Evolutionary conservation across 2,797 vertebrate species (phyloP).

Genomic region (Trachops cirrhosus): DNA sequence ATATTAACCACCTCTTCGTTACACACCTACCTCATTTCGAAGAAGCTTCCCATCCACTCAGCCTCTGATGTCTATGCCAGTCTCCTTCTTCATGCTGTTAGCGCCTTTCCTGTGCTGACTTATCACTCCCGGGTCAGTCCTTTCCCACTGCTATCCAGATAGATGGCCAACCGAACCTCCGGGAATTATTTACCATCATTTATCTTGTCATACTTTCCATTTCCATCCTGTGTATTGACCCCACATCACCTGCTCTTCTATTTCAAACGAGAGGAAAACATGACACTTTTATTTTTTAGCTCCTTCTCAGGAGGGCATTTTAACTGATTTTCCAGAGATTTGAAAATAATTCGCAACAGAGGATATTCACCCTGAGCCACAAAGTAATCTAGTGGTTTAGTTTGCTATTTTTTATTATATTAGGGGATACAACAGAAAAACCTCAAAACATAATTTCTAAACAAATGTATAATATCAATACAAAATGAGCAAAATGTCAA

Average conservation of each 20-base stretch:
- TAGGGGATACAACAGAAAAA: background rate
- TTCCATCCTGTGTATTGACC: background rate
- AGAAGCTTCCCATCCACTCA: background rate
- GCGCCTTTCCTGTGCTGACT: background rate
- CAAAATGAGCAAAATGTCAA: background rate
- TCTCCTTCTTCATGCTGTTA: background rate
- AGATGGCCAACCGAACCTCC: background rate
- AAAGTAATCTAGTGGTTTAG: background rate
- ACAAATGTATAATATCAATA: background rate
- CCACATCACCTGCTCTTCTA: conserved; percentile 47
- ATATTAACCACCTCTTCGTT: background rate
- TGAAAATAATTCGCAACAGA: background rate
- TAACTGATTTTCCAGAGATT: conserved; percentile 8
- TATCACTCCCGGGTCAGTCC: background rate
- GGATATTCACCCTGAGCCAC: conserved; percentile 12
- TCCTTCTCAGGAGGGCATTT: conserved; percentile 20
- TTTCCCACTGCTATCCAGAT: background rate
- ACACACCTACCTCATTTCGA: background rate
- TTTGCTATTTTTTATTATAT: background rate
- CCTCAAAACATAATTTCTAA: background rate
- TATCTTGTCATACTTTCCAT: conserved; percentile 37
- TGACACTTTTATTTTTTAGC: background rate
- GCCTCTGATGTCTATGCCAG: background rate
- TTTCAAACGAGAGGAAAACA: conserved; percentile 36
- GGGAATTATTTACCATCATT: conserved; percentile 36